Percentiles rank a stretch among this genome's conserved stretches.
phyloP scores from a whole-genome alignment of 92 coral and sea anemone species.

The Zoanthus solanderi region DNA sequence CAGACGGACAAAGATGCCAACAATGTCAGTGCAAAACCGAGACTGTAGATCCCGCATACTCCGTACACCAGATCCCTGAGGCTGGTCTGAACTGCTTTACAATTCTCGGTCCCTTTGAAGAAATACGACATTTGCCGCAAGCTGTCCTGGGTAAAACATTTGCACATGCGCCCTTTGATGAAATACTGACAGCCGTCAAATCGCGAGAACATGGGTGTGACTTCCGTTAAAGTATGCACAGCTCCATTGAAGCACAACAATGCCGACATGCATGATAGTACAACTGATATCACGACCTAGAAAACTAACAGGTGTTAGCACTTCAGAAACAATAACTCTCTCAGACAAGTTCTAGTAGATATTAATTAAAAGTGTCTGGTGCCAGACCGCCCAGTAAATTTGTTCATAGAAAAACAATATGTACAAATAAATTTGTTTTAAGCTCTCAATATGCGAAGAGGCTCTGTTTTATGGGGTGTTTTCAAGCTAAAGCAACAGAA shows the following conservation, averaged over 20 bases:
- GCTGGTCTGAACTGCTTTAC: slow-evolving; percentile 78
- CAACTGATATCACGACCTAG: slow-evolving; percentile 69
- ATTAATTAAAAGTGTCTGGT: too few species aligned
- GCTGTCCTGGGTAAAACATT: slow-evolving; percentile 83
- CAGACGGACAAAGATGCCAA: slow-evolving; percentile 81
- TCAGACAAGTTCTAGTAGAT: too few species aligned
- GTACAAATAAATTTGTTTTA: too few species aligned
- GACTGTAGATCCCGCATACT: slow-evolving; percentile 91
- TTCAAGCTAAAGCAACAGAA: too few species aligned
- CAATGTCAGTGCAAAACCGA: slow-evolving; percentile 76
- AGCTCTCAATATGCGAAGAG: too few species aligned
- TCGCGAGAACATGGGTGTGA: slow-evolving; percentile 78
- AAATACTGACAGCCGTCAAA: slow-evolving; percentile 89
- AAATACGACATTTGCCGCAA: slow-evolving; percentile 85
- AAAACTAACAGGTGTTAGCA: slow-evolving; percentile 13
- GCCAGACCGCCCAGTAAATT: too few species aligned
- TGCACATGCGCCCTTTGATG: slow-evolving; percentile 76
- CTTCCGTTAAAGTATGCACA: slow-evolving; percentile 70
- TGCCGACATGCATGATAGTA: slow-evolving; percentile 67
- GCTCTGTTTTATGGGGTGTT: too few species aligned
- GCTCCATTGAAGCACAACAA: slow-evolving; percentile 86
- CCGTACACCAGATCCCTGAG: slow-evolving; percentile 90
- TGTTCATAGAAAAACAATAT: too few species aligned
- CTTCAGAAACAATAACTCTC: too few species aligned
- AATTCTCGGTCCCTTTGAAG: slow-evolving; percentile 86